These are phyloP conservation scores for Laupala kohalensis DNA, from an alignment of 1,140 invertebrate genomes.

Conservation along the genomic window DNA sequence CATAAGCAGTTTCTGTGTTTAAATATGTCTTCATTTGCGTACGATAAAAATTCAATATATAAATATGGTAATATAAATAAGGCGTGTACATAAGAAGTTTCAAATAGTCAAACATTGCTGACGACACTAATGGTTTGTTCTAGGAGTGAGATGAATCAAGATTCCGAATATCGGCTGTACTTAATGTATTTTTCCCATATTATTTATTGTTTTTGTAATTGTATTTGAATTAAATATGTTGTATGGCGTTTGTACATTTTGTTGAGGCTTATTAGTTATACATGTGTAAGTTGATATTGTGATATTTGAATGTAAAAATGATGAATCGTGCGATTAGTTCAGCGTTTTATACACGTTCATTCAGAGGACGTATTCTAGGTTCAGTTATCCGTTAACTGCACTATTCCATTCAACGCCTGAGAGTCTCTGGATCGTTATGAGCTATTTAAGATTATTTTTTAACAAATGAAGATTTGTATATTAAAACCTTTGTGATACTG, in stretches of 20 bases:
- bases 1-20: neutral
- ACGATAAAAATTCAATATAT: neutral
- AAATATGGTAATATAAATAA: neutral
- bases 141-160: neutral
- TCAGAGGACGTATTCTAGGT: too few species aligned
- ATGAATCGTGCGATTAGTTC: too few species aligned
- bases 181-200: neutral
- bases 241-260: neutral
- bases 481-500: too few species aligned
- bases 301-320: neutral
- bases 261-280: neutral
- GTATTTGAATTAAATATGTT: neutral
- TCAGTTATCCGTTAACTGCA: too few species aligned
- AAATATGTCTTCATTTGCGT: neutral
- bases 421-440: too few species aligned
- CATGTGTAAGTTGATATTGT: neutral
- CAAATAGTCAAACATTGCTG: neutral
- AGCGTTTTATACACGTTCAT: too few species aligned
- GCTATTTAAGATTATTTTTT: too few species aligned
- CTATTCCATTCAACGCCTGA: too few species aligned
- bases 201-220: neutral
- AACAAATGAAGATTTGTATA: too few species aligned
- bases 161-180: neutral
- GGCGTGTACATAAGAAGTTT: neutral
- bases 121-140: neutral